Conservation (phyloP, 2,113 vertebrate species). For the Paralichthys olivaceus region DNA sequence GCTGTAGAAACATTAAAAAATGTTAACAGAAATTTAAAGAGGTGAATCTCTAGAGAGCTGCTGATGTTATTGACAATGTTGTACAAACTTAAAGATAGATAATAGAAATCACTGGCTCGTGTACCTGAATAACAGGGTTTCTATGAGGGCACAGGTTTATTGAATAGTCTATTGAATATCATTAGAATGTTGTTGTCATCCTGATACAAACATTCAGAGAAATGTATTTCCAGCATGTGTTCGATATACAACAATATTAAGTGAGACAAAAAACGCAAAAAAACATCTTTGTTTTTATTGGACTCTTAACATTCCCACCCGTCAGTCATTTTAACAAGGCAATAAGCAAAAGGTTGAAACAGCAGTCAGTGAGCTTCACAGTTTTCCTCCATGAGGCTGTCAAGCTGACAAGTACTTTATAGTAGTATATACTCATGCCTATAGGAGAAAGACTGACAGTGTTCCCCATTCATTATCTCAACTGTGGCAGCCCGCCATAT, state of each 20-base stretch:
- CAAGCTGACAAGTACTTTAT: background rate
- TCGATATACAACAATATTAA: background rate
- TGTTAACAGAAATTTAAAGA: background rate
- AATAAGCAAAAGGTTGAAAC: background rate
- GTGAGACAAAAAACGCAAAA: background rate
- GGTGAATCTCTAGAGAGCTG: background rate
- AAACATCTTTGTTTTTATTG: background rate
- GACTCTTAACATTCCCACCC: background rate
- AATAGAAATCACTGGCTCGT: background rate
- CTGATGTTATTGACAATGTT: too few species aligned
- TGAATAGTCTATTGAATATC: background rate
- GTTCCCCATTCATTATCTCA: too few species aligned
- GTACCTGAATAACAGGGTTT: background rate
- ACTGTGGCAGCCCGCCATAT: too few species aligned
- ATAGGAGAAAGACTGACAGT: too few species aligned
- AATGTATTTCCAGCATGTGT: background rate
- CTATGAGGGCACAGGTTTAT: background rate
- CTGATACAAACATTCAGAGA: background rate
- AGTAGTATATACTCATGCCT: too few species aligned
- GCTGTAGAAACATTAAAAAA: background rate
- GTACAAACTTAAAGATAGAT: background rate
- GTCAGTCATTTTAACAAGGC: slow-evolving; percentile 56
- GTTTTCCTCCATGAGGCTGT: background rate
- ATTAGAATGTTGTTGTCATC: background rate
- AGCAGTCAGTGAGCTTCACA: background rate